A percentile compares a stretch with the other conserved stretches of the same genome.
Conservation (phyloP, 2,797 vertebrate genomes). For the Hemitrygon akajei region DNA sequence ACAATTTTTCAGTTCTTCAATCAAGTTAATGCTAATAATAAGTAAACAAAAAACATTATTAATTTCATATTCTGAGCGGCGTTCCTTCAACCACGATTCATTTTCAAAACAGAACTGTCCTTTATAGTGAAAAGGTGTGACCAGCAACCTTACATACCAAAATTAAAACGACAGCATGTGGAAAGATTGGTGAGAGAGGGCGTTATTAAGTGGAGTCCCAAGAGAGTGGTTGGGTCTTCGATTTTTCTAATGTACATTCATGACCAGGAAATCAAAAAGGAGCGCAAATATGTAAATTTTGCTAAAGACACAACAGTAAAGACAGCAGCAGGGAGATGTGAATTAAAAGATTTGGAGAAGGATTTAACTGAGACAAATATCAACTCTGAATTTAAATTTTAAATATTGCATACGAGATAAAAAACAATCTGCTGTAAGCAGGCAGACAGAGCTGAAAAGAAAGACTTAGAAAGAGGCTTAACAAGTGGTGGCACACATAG, state of each 20-base stretch:
- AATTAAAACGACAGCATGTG: background rate
- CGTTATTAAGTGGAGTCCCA: background rate
- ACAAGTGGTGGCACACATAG: background rate
- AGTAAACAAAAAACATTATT: background rate
- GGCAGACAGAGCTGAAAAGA: background rate
- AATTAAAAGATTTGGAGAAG: slow-evolving; percentile 17
- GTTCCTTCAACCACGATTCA: background rate
- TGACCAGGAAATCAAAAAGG: background rate
- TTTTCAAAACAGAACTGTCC: background rate
- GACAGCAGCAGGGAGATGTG: too few relatives aligned
- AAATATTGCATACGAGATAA: background rate
- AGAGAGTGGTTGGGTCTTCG: background rate
- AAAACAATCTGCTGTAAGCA: background rate
- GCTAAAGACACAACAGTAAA: background rate
- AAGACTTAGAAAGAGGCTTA: background rate
- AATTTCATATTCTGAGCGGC: background rate
- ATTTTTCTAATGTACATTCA: background rate
- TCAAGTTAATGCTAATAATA: background rate
- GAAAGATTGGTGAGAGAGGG: background rate
- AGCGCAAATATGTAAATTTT: background rate
- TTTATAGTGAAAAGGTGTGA: too few relatives aligned
- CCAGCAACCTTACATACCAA: background rate
- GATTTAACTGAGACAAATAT: background rate
- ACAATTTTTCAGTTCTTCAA: too few relatives aligned
- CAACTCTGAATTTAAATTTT: background rate